A percentile compares a stretch with the other conserved stretches of the same genome.
phyloP scores from a whole-genome alignment of 1,140 invertebrate species.

The Seison nebaliae region DNA sequence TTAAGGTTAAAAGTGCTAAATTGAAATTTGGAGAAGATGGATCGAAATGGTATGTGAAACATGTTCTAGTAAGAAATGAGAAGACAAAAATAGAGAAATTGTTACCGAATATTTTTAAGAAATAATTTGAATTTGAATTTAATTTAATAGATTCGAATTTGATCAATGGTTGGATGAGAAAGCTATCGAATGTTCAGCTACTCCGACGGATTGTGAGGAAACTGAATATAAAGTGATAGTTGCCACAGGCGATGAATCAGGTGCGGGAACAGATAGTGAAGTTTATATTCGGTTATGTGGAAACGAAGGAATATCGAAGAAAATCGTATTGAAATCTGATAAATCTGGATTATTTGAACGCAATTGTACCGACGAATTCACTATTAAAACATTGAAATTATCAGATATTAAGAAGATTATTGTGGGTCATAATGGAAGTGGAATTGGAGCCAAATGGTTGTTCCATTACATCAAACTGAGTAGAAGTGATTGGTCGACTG shows the following conservation, averaged over 20 bases:
- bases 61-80: no score
- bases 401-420: conserved; percentile 21
- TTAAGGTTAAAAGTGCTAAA: no score
- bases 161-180: no score
- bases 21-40: no score
- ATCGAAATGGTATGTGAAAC: no score
- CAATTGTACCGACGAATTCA: conserved; percentile 22
- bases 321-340: conserved; percentile 18
- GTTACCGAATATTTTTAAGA: no score
- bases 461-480: no score
- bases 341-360: conserved; percentile 19
- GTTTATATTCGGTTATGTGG: conserved; percentile 24
- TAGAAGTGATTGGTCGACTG: no score
- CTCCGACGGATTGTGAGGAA: conserved; percentile 16
- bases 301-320: conserved; percentile 20
- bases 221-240: conserved; percentile 23
- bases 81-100: no score
- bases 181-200: no score
- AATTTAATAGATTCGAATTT: no score
- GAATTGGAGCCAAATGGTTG: not conserved
- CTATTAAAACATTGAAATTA: conserved; percentile 20
- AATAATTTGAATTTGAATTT: no score
- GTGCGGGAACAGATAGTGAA: conserved; percentile 25
- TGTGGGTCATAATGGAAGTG: conserved; percentile 25
- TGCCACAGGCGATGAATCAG: conserved; percentile 23